Evolutionary conservation across 2,888 invertebrate species (phyloP).

Genomic region (Glyphotaelius pellucidus): DNA sequence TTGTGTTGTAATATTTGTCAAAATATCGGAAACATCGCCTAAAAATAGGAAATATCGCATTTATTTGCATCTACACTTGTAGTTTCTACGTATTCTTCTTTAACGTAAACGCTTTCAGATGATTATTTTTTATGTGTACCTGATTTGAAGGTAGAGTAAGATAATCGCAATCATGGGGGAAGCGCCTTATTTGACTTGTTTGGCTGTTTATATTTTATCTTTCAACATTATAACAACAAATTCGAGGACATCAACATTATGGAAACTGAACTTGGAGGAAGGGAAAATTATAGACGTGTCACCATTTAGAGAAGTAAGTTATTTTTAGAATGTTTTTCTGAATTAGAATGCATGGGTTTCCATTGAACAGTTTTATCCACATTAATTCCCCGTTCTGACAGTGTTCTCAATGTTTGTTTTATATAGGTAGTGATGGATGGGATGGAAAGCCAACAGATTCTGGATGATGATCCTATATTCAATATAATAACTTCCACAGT

Average conservation of each 20-base stretch:
- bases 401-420: constrained; percentile 45
- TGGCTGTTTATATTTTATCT: constrained; percentile 84
- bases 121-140: constrained; percentile 26
- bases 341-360: constrained; percentile 40
- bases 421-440: constrained; percentile 63
- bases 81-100: not conserved
- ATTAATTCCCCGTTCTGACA: constrained; percentile 46
- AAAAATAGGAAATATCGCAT: not conserved
- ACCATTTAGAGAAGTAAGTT: constrained; percentile 77
- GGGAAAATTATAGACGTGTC: constrained; percentile 85
- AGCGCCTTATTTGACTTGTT: constrained; percentile 79
- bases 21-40: constrained; percentile 59
- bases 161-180: constrained; percentile 72
- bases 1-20: constrained; percentile 64
- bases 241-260: constrained; percentile 89
- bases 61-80: not conserved
- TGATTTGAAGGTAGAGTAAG: constrained; percentile 30
- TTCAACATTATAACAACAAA: constrained; percentile 85
- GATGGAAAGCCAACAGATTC: constrained; percentile 68
- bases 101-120: constrained; percentile 37
- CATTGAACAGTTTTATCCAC: constrained; percentile 32
- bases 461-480: constrained; percentile 84
- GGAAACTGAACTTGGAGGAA: constrained; percentile 88
- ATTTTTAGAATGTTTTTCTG: constrained; percentile 60
- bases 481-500: constrained; percentile 87